Evolutionary conservation across 1,140 invertebrate genomes (phyloP).

Genomic region (Polypedilum vanderplanki): DNA sequence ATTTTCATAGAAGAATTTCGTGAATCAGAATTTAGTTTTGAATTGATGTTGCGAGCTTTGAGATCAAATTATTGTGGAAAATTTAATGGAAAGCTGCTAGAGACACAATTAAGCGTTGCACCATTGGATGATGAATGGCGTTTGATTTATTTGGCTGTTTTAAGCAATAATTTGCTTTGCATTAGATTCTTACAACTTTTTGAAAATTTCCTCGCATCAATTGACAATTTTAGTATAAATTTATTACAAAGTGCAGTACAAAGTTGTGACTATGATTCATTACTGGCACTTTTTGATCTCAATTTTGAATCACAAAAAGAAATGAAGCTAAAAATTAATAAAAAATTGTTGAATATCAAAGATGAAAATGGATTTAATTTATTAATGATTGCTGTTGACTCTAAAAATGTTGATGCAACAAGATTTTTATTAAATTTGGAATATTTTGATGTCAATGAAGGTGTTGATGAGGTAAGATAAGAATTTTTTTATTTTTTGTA

Average conservation of each 20-base stretch:
- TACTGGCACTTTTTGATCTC: background rate
- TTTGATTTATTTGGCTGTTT: background rate
- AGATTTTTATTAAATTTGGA: background rate
- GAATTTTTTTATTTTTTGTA: no score
- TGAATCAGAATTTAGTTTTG: background rate
- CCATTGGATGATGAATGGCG: background rate
- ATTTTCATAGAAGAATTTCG: background rate
- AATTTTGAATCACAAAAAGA: background rate
- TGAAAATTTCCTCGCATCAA: background rate
- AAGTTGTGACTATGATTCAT: background rate
- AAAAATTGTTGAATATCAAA: background rate
- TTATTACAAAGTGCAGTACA: background rate
- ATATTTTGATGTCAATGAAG: background rate
- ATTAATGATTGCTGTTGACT: background rate
- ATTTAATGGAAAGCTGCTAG: background rate
- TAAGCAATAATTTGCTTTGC: background rate
- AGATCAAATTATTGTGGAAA: conserved; percentile 4
- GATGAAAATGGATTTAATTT: background rate
- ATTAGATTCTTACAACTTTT: background rate
- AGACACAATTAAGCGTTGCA: background rate
- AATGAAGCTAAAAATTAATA: background rate
- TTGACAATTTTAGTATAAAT: background rate
- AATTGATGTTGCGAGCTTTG: background rate
- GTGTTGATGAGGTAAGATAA: background rate
- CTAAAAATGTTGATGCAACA: background rate